phyloP scores from a whole-genome alignment of 2,113 vertebrate species.

The Podocnemis expansa region DNA sequence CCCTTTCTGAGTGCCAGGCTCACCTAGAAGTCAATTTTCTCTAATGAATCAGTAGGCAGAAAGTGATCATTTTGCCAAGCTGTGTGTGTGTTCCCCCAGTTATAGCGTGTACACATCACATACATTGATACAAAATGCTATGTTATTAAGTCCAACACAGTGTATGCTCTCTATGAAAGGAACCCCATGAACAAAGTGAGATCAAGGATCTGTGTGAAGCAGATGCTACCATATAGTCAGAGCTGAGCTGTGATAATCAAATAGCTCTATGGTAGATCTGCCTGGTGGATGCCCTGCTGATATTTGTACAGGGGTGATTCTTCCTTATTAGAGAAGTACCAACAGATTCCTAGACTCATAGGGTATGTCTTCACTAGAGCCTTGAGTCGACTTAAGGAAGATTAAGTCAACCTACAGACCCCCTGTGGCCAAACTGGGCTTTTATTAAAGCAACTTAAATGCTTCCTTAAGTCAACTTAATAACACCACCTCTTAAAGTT shows the following conservation, averaged over 20 bases:
- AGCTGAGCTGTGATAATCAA: not conserved
- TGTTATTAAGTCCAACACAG: accelerated
- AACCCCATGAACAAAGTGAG: not conserved
- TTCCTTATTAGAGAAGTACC: not conserved
- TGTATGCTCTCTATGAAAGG: not conserved
- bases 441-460: no score
- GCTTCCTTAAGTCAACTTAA: no score
- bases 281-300: not conserved
- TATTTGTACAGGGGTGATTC: not conserved
- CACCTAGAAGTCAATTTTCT: not conserved
- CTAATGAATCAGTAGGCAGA: not conserved
- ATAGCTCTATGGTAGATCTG: not conserved
- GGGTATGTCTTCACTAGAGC: no score
- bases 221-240: not conserved
- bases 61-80: not conserved
- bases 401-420: no score
- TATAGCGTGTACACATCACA: not conserved
- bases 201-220: not conserved
- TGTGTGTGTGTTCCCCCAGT: not conserved
- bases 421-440: no score
- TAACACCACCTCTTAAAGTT: no score
- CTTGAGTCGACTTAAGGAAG: no score
- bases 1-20: not conserved
- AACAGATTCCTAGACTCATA: not conserved
- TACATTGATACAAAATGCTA: not conserved